Evolutionary conservation across 2,888 invertebrate species (phyloP).

Genomic region (Ennomos fuscantarius): DNA sequence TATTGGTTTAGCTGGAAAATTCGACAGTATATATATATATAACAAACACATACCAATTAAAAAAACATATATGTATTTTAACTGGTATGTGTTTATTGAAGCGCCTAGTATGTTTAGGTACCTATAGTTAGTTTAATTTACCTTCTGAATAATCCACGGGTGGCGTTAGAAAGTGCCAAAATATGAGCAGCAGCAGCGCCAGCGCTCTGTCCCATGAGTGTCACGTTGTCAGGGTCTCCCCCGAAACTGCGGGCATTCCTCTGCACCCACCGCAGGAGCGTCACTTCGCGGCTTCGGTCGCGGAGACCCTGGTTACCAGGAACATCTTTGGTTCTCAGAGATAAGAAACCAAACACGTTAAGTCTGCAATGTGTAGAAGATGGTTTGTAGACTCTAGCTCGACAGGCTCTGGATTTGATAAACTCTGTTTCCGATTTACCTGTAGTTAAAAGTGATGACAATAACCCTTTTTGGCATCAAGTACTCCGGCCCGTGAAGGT

Average conservation of each 20-base stretch:
- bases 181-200: constrained; percentile 45
- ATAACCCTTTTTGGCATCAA: constrained; percentile 48
- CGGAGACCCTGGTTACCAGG: constrained; percentile 57
- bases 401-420: no score
- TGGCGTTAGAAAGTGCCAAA: constrained; percentile 42
- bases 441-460: constrained; percentile 68
- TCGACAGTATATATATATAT: no score
- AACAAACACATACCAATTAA: no score
- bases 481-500: constrained; percentile 44
- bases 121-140: no score
- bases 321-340: constrained; percentile 45
- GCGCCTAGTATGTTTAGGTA: no score
- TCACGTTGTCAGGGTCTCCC: constrained; percentile 46
- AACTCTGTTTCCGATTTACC: constrained; percentile 41
- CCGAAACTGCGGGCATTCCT: constrained; percentile 48
- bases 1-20: no score
- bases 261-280: constrained; percentile 50
- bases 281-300: constrained; percentile 46
- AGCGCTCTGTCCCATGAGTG: constrained; percentile 49
- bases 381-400: no score
- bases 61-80: no score
- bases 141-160: no score
- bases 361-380: constrained; percentile 25
- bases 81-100: no score
- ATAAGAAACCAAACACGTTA: constrained; percentile 58